Percentiles rank a stretch among this genome's conserved stretches.
Evolutionary conservation across 2,888 invertebrate species (phyloP).

Genomic region (Brassicogethes aeneus): DNA sequence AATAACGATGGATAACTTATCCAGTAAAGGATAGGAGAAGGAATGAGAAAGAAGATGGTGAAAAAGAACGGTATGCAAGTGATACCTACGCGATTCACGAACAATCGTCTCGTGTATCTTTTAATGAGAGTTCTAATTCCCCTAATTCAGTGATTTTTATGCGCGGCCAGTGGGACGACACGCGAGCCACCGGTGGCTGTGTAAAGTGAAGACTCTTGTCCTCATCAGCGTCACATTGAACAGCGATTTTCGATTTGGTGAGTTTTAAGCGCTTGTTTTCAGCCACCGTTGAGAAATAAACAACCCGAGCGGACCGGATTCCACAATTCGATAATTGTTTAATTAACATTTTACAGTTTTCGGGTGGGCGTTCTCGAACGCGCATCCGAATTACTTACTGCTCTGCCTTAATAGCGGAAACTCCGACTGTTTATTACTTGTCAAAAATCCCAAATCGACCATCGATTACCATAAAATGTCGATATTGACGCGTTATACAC

Average conservation of each 20-base stretch:
- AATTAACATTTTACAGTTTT: slow-evolving; percentile 38
- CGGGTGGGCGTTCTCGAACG: slow-evolving; percentile 30
- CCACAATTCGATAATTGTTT: slow-evolving; percentile 32
- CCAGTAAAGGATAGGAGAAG: no score
- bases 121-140: slow-evolving; percentile 40
- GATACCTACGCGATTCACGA: neutral
- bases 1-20: no score
- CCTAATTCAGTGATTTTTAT: slow-evolving; percentile 38
- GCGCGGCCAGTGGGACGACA: slow-evolving; percentile 23
- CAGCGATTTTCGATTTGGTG: neutral
- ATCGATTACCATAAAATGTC: no score
- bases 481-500: no score
- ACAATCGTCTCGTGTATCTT: slow-evolving; percentile 30
- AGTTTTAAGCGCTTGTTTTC: slow-evolving; percentile 1
- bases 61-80: no score
- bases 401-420: no score
- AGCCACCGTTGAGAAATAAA: slow-evolving; percentile 6
- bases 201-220: no score
- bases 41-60: no score
- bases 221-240: no score
- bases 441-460: no score
- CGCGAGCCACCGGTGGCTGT: slow-evolving; percentile 25
- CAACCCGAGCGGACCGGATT: neutral
- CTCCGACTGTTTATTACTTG: no score
- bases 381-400: no score